Conservation (phyloP, 2,113 vertebrate species). For the Pseudonaja textilis region DNA sequence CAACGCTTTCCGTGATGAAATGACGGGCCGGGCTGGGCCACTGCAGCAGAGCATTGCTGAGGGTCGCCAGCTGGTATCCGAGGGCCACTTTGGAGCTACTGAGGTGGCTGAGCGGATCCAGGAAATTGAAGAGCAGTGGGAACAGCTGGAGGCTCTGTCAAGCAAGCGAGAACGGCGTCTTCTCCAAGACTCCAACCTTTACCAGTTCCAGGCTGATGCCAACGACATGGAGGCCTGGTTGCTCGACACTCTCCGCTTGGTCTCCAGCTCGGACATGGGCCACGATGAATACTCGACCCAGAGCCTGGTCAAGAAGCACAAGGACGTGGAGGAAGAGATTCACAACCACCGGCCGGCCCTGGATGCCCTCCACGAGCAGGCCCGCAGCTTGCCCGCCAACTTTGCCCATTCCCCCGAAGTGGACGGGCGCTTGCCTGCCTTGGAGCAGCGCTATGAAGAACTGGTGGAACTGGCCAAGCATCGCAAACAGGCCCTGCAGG, state of each 20-base stretch:
- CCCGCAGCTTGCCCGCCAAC: constrained; percentile 64
- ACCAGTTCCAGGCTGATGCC: constrained; percentile 89
- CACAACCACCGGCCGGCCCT: constrained; percentile 80
- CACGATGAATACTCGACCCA: constrained; percentile 91
- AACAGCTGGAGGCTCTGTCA: constrained; percentile 79
- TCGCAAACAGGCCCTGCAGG: constrained; percentile 81
- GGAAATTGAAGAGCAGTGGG: constrained; percentile 82
- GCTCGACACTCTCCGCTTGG: constrained; percentile 80
- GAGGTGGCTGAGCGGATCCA: constrained; percentile 66
- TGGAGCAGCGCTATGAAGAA: constrained; percentile 83
- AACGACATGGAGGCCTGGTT: constrained; percentile 88
- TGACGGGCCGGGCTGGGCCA: constrained; percentile 86
- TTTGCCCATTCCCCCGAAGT: constrained; percentile 61
- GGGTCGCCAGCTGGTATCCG: constrained; percentile 77
- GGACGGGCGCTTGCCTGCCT: constrained; percentile 77
- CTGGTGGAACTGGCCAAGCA: constrained; percentile 74
- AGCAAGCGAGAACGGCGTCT: constrained; percentile 76
- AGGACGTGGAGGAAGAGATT: constrained; percentile 89
- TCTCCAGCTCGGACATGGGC: constrained; percentile 86
- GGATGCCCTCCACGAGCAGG: constrained; percentile 84
- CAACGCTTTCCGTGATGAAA: constrained; percentile 84
- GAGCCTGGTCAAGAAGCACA: constrained; percentile 85
- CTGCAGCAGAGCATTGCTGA: constrained; percentile 80
- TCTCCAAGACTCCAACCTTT: constrained; percentile 79
- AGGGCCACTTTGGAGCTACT: constrained; percentile 79